Base-by-base conservation (phyloP, 2,797 vertebrate species). In the Microhierax caerulescens region DNA sequence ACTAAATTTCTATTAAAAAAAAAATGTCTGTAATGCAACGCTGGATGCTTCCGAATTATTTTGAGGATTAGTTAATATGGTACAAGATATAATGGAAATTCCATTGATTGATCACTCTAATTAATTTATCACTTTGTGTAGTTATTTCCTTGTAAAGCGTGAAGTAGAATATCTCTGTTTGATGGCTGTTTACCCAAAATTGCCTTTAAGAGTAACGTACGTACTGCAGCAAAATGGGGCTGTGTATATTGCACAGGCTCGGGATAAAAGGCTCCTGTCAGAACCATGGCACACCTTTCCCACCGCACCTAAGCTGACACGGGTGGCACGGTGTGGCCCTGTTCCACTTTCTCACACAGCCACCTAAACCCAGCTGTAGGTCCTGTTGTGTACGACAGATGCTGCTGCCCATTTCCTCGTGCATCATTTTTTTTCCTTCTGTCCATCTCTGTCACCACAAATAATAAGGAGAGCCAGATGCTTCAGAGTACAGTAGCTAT, bases 81-180 rank as follows among this genome's bases (percentile, higher is more conserved):
- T 63, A 81, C 6, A 64, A 51, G 85, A 50, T 59, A 47, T 32
- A 77, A 92, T 30, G 48, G 82, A 74, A 93, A 63, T 80, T 75
- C n/a, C 64, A 51, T 53, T 86, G 68, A 70, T 85, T 72, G 57
- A 79, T 93, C 61, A 88, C 30, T 92, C 28, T 69, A 82, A 93
- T 67, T 64, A 64, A 70, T 81, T 94, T 81, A 41, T 67, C 61
- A 48, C 91, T 95, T 82, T 91, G 56, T 94, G 92, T 89, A n/a
- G 53, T 43, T 93, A 10, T 87, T 95, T 88, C n/a, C 21, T 74
- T 39, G 8, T 83, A 63, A 91, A 65, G 14, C 25, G 54, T 22
- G 20, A 37, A 60, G 37, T 7, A 54, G 50, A 75, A 41, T 77
- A 37, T 67, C 50, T 81, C 65, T 88, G 47, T 51, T 37, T 88